These are phyloP conservation scores for Egretta garzetta DNA, from an alignment of 2,113 vertebrate genomes.

Conservation along the genomic window DNA sequence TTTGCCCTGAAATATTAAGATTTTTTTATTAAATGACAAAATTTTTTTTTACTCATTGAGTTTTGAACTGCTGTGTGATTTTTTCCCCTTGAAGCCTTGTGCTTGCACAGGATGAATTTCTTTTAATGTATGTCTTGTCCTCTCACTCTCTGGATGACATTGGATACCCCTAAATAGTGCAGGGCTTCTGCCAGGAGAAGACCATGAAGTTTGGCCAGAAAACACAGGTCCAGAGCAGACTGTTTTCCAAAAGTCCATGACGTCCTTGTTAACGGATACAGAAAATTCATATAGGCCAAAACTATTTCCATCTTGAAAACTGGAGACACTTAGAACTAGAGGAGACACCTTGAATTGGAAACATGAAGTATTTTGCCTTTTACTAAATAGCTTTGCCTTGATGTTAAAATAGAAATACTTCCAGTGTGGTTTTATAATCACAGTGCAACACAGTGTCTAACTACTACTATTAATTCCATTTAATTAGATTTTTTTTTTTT, in stretches of 20 bases:
- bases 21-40: neutral
- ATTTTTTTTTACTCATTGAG: neutral
- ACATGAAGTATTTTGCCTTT: neutral
- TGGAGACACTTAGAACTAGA: neutral
- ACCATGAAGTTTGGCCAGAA: neutral
- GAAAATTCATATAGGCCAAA: neutral
- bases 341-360: neutral
- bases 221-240: neutral
- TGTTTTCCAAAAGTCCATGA: neutral
- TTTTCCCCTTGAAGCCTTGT: neutral
- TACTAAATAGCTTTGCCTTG: neutral
- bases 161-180: neutral
- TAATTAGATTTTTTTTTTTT: neutral
- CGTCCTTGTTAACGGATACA: neutral
- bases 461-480: neutral
- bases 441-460: neutral
- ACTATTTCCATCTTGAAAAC: neutral
- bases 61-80: neutral
- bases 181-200: neutral
- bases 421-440: neutral
- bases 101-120: neutral
- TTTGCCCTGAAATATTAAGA: neutral
- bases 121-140: neutral
- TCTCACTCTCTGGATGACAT: neutral
- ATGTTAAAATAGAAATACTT: neutral